These are phyloP conservation scores for Agelaius tricolor DNA, from an alignment of 2,113 vertebrate genomes.

Conservation along the genomic window DNA sequence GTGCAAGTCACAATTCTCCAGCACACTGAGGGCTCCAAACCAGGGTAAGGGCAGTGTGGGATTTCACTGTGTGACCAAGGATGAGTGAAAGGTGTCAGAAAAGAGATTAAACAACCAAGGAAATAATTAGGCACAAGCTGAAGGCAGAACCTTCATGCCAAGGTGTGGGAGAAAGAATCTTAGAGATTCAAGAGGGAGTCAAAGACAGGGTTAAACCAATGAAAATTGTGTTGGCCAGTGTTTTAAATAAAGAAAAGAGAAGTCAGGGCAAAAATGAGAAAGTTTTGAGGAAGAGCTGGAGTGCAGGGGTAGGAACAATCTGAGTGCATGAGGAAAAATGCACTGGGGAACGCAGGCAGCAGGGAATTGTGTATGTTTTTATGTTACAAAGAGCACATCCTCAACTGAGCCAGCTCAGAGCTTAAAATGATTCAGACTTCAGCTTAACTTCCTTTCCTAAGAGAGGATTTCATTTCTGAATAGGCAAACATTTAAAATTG, in stretches of 20 bases:
- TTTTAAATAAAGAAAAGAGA: not conserved
- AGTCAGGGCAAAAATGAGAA: not conserved
- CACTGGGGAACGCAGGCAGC: not conserved
- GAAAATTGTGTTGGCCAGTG: not conserved
- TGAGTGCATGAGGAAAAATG: not conserved
- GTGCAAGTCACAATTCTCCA: not conserved
- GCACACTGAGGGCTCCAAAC: not conserved
- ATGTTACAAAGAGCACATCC: not conserved
- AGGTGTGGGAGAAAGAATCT: not conserved
- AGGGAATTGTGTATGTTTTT: not conserved
- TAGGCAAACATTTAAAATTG: not conserved
- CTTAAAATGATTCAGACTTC: not conserved
- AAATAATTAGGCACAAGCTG: not conserved
- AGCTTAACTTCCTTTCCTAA: not conserved
- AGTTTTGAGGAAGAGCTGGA: not conserved
- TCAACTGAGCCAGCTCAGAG: not conserved
- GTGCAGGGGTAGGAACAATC: not conserved
- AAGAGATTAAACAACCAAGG: not conserved
- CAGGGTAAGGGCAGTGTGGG: not conserved
- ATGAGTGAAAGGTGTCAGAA: not conserved
- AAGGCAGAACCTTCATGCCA: not conserved
- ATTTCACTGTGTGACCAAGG: not conserved
- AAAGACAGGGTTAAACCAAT: not conserved
- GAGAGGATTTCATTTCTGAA: constrained; percentile 13
- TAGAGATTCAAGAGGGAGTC: not conserved